Base-by-base conservation (phyloP, 1,140 invertebrate species). In the Drosophila hydei region DNA sequence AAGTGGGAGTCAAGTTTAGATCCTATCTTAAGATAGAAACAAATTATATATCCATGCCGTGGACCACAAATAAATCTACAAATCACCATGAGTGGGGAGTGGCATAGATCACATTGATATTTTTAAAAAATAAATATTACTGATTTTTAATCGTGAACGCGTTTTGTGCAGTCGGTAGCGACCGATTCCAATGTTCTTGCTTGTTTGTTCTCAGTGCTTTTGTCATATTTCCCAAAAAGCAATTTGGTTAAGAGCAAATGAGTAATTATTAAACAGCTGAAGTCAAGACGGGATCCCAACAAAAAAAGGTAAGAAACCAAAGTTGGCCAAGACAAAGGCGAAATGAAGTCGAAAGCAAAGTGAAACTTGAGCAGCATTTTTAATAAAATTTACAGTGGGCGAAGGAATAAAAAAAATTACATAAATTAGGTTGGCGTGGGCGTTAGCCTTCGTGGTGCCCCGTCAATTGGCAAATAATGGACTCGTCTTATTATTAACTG, bases 221-320 rank as follows among this genome's bases (percentile, higher is more conserved):
- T 78, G 64, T 77, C 72, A 84, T 84, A 76, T 84, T 64, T 77
- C 16, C 68, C 64, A 51, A 56, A 85, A 87, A 77, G 69, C 77
- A 87, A 87, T 80, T 85, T 87, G 56, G 81, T 65, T 73, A 87
- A 77, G 75, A 74, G 62, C 43, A 85, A 85, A 70, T 79, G 74
- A 80, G 81, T 85, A 80, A 85, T 87, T 85, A 87, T 87, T 77
- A 85, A 87, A 87, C 51, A 67, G 45, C 42, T 48, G 40, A 38
- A 50, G 43, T n/a, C 0, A 16, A 48, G 54, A 16, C n/a, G n/a
- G 7, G 42, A 4, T 25, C n/a, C 12, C 18, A 48, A 25, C 12
- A 27, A 7, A 58, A 11, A 12, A 59, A 79, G 72, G 67, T 72
- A 45, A 27, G 38, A 48, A 54, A 40, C 33, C 38, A 47, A 75